Base-by-base conservation (phyloP, 2,888 invertebrate genomes). In the Polyommatus icarus region DNA sequence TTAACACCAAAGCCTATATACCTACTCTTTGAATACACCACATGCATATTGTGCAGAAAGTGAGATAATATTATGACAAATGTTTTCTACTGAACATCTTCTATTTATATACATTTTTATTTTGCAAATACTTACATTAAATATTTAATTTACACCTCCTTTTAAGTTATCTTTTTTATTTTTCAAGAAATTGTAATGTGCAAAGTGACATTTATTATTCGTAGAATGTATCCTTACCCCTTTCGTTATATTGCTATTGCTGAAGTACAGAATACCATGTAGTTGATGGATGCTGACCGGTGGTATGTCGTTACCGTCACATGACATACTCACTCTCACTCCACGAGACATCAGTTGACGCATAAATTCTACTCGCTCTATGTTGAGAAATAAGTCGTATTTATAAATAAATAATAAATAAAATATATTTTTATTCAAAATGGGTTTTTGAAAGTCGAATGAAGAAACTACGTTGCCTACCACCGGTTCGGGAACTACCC, bases 211-310 rank as follows among this genome's bases (percentile, higher is more conserved):
- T 20, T 59, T 59, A n/a, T 18, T 36, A 40, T n/a, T 77, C 6
- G 10, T 71, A 20, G 20, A 46, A 10, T 71, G 18, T 10, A 75
- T 24, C 50, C 12, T 46, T 54, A 75, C 75, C 18, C 24, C 2
- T 32, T 72, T 71, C 10, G 57, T 59, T 72, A 72, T 54, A 57
- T 67, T 50, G 15, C 6, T 20, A 12, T 78, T 8, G 40, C 20
- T 24, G 46, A 80, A 79, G 71, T 87, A 88, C 46, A 92, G 78
- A 0, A 92, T 84, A 59, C 92, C 92, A 79, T 90, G 89, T 36
- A 89, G 81, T 1, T 81, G 83, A 50, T 85, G 80, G 0, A 81
- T 80, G 0, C 81, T 81, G 0, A 82, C 71, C 0, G 81, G 76
- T 8, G 85, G 83, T 18, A 90, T 80, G 2, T 83, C 77, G 1